Conservation (phyloP, 2,888 invertebrate species). For the Busseola fusca region DNA sequence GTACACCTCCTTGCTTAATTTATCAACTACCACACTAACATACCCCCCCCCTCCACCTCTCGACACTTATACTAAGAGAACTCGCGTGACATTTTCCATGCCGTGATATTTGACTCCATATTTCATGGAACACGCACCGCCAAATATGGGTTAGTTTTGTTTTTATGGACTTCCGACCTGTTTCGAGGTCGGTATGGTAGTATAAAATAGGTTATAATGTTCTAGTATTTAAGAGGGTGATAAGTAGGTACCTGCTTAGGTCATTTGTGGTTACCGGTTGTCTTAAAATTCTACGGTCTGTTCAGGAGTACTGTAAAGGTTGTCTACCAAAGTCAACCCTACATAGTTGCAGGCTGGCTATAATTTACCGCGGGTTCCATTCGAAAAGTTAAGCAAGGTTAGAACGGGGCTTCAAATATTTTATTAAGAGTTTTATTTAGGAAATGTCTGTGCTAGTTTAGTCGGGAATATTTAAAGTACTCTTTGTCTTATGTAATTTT, state of each 20-base stretch:
- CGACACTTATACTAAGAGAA: slow-evolving; percentile 35
- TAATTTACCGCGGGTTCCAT: no score
- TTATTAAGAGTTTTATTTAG: no score
- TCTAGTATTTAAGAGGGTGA: background rate
- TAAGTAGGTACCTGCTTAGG: background rate
- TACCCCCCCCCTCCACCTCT: background rate
- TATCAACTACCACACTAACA: slow-evolving; percentile 33
- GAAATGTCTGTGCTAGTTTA: no score
- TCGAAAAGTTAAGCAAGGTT: no score
- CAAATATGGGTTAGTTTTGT: slow-evolving; percentile 58
- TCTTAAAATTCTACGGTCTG: no score
- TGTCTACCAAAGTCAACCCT: no score
- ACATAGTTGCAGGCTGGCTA: no score
- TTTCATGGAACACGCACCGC: slow-evolving; percentile 54
- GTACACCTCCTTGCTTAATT: slow-evolving; percentile 17
- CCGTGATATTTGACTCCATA: slow-evolving; percentile 45
- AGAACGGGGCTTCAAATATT: no score
- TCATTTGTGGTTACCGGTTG: background rate
- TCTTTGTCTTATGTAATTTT: no score
- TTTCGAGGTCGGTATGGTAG: slow-evolving; percentile 47
- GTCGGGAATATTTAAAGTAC: no score
- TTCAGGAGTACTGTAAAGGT: no score
- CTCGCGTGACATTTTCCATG: slow-evolving; percentile 53
- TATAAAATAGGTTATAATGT: slow-evolving; percentile 31
- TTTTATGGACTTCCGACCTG: slow-evolving; percentile 52